Conservation (phyloP, 2,113 vertebrate species). For the Taxidea taxus region DNA sequence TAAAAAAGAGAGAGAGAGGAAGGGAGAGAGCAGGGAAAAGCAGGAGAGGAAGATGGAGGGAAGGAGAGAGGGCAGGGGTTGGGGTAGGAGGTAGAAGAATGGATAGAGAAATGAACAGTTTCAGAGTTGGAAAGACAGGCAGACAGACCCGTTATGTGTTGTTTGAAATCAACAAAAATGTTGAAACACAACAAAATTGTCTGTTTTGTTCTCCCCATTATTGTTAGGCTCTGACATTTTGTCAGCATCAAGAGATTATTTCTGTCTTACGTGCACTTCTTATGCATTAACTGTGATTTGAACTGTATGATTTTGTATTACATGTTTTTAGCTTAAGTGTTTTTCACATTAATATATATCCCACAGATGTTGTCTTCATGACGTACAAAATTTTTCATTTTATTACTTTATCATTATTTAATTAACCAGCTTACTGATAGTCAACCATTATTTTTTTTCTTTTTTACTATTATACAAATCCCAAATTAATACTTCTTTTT, state of each 20-base stretch:
- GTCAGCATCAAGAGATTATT: not conserved
- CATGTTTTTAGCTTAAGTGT: not conserved
- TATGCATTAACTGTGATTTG: not conserved
- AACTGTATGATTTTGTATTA: not conserved
- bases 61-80: no score
- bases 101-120: not conserved
- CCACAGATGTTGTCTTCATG: not conserved
- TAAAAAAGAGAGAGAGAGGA: no score
- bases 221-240: not conserved
- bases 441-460: not conserved
- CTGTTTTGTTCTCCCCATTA: not conserved
- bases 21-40: not conserved
- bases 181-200: not conserved
- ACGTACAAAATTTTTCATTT: not conserved
- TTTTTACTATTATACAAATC: not conserved
- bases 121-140: not conserved
- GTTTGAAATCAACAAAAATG: not conserved
- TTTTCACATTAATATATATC: not conserved
- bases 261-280: not conserved
- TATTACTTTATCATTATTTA: not conserved
- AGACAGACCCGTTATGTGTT: not conserved
- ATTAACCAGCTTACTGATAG: not conserved
- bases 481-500: not conserved
- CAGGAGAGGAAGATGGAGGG: accelerated
- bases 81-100: not conserved